These are phyloP conservation scores for Drepana arcuata DNA, from an alignment of 1,140 invertebrate genomes.

Conservation along the genomic window DNA sequence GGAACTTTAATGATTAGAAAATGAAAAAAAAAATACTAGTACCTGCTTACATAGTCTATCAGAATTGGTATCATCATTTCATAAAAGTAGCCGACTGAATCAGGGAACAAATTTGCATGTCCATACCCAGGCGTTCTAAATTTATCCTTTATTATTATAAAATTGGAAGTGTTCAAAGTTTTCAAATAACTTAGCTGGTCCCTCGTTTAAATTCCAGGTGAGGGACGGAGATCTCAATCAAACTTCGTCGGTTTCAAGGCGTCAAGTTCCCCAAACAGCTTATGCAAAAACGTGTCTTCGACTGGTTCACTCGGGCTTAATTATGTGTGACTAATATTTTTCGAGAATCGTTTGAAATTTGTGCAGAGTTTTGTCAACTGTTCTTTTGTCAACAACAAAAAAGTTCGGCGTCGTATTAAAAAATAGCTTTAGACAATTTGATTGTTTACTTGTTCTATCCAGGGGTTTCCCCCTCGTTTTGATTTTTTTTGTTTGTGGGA, in stretches of 20 bases:
- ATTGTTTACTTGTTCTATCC: too few relatives aligned
- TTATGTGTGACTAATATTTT: too few relatives aligned
- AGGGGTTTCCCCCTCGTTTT: too few relatives aligned
- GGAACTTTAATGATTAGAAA: neutral
- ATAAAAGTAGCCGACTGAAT: neutral
- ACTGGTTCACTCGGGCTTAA: too few relatives aligned
- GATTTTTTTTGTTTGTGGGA: too few relatives aligned
- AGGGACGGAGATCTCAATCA: slow-evolving; percentile 37
- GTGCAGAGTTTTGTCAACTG: too few relatives aligned
- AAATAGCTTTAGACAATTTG: too few relatives aligned
- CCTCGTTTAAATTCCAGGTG: slow-evolving; percentile 38
- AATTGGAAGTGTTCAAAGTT: slow-evolving; percentile 27
- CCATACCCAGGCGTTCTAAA: slow-evolving; percentile 7
- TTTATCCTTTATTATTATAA: slow-evolving; percentile 31
- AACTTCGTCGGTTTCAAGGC: slow-evolving; percentile 30
- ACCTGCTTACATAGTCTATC: neutral
- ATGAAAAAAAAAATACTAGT: neutral
- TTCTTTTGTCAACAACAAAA: too few relatives aligned
- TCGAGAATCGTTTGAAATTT: too few relatives aligned
- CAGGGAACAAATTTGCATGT: neutral
- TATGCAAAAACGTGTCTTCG: too few relatives aligned
- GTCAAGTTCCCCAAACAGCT: slow-evolving; percentile 25
- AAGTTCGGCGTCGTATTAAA: too few relatives aligned
- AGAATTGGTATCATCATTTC: neutral
- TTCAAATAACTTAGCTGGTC: slow-evolving; percentile 24